Percentiles rank a stretch among this genome's conserved stretches.
phyloP scores from a whole-genome alignment of 2,888 invertebrate species.

The Meandrusa payeni region DNA sequence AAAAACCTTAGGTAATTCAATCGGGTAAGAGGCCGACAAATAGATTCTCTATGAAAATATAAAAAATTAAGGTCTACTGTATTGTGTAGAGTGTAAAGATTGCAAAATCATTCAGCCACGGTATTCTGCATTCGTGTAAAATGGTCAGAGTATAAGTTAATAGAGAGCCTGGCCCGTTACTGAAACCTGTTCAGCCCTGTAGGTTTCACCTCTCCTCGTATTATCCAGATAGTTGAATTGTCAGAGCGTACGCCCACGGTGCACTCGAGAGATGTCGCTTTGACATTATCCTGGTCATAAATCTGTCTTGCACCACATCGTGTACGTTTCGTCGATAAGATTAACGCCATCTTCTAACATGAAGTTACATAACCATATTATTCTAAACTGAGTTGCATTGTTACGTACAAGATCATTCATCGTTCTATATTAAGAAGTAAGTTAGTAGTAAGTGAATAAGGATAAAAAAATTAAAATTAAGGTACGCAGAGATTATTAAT shows the following conservation, averaged over 20 bases:
- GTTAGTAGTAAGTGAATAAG: no score
- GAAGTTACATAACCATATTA: conserved; percentile 30
- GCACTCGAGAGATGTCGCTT: conserved; percentile 42
- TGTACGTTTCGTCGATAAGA: conserved; percentile 52
- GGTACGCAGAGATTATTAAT: no score
- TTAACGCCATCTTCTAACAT: conserved; percentile 37
- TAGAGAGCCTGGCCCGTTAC: conserved; percentile 13
- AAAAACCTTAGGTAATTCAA: no score
- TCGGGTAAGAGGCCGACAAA: no score
- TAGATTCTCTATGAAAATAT: no score
- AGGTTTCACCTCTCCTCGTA: conserved; percentile 26
- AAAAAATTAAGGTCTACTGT: no score
- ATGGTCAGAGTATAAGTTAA: no score
- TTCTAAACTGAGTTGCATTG: conserved; percentile 20
- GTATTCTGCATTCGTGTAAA: no score
- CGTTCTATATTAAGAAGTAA: conserved; percentile 14
- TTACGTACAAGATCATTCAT: conserved; percentile 20
- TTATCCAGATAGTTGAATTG: conserved; percentile 37
- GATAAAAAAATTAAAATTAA: no score
- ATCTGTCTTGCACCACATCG: conserved; percentile 56
- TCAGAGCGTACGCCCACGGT: conserved; percentile 40
- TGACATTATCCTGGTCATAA: conserved; percentile 52
- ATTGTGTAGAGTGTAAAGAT: no score
- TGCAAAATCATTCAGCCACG: no score
- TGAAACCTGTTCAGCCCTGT: conserved; percentile 29